Base-by-base conservation (phyloP, 2,113 vertebrate species). In the Aptenodytes patagonicus region DNA sequence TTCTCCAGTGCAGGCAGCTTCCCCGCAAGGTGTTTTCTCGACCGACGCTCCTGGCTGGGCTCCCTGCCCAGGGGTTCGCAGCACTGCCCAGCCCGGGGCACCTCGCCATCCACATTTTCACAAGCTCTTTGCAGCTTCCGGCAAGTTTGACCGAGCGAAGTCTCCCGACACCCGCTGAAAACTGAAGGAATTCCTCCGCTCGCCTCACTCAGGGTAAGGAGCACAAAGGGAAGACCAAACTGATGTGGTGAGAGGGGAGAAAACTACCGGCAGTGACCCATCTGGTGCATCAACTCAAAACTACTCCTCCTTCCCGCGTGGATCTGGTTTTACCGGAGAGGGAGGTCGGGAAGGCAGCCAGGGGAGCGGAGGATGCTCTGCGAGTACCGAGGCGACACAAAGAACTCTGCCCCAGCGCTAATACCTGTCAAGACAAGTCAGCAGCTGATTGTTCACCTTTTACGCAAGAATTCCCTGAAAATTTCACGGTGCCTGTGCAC, bases 1-100 rank as follows among this genome's bases (percentile, higher is more conserved):
- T 40, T 40, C 49, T 68, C 42, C 34, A 25, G 65, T 31, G 31
- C 57, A 72, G 32, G 49, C 0, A 1, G 70, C 24, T 85, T 80
- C 81, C 70, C 72, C 31, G 32, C 34, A 31, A n/a, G 71, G 42
- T 32, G 58, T 26, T 47, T n/a, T 58, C 54, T 71, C 2, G 24
- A 19, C 9, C 2, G 1, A 18, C 0, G 0, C 15, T 46, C 6
- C 38, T 7, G 58, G 36, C 32, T 38, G 31, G 29, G 44, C 40
- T 68, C 72, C 60, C 57, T 31, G 70, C 38, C 16, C 44, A 25
- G 22, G 36, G 58, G 16, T 10, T 52, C 40, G 14, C 66, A 47
- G 75, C 66, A 22, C 52, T 29, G 75, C n/a, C 26, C 6, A 26
- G 32, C 34, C 49, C 0, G 2, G 60, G 49, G 47, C 65, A 51